A percentile compares a stretch with the other conserved stretches of the same genome.
phyloP scores from a whole-genome alignment of 2,888 invertebrate species.

The Trissoscelio sp. region DNA sequence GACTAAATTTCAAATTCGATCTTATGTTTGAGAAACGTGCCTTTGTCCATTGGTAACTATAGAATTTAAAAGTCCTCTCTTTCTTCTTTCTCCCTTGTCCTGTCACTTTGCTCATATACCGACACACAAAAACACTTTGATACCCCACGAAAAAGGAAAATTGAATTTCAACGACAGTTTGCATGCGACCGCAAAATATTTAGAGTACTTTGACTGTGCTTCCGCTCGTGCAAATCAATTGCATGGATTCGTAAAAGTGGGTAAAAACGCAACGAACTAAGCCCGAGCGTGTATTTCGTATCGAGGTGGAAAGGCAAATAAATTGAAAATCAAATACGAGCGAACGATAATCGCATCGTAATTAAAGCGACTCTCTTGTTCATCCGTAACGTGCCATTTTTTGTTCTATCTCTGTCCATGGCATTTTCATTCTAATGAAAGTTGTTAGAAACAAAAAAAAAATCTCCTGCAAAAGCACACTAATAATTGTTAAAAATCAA shows the following conservation, averaged over 20 bases:
- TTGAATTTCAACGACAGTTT: constrained; percentile 20
- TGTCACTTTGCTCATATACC: background rate
- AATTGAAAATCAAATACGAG: constrained; percentile 64
- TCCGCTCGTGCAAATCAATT: constrained; percentile 31
- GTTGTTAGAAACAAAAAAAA: constrained; percentile 13
- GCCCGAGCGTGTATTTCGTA: constrained; percentile 1
- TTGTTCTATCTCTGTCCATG: constrained; percentile 8
- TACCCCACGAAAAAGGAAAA: background rate
- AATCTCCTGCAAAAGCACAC: constrained; percentile 4
- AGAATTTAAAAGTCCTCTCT: background rate
- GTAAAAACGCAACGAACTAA: constrained; percentile 17
- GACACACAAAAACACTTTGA: background rate
- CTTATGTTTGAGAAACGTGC: constrained; percentile 87
- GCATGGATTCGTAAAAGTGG: constrained; percentile 14
- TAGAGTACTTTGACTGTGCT: background rate
- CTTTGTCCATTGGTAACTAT: constrained; percentile 85
- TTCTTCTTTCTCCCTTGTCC: no score
- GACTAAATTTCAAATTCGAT: constrained; percentile 87
- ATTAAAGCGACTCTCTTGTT: constrained; percentile 53
- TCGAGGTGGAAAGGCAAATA: constrained; percentile 38
- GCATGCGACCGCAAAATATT: constrained; percentile 18
- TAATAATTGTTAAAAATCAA: constrained; percentile 11
- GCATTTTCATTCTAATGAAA: constrained; percentile 48
- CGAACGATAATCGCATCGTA: constrained; percentile 51
- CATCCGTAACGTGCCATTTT: constrained; percentile 33